These are phyloP conservation scores for Halcyon chelicuti DNA, from an alignment of 2,797 vertebrate species.

Conservation along the genomic window DNA sequence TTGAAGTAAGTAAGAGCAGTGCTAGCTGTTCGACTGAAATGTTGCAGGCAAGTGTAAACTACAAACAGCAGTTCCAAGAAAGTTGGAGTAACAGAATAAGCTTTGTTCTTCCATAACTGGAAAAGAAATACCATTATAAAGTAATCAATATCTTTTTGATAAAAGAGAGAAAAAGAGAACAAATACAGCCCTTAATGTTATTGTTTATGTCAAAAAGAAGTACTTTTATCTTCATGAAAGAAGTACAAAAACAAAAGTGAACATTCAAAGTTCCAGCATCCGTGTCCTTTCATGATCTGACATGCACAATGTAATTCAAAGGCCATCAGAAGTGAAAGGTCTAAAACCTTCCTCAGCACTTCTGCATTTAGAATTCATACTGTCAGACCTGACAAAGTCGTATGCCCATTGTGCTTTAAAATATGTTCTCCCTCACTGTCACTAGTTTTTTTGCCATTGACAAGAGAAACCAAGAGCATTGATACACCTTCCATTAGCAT, in stretches of 20 bases:
- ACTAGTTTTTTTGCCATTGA: background rate
- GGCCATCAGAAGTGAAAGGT: background rate
- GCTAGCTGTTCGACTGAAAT: background rate
- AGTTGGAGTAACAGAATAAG: background rate
- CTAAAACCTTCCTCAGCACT: background rate
- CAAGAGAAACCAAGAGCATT: background rate
- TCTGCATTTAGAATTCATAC: background rate
- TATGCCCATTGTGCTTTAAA: background rate
- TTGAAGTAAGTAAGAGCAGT: slow-evolving; percentile 7
- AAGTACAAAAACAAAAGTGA: background rate
- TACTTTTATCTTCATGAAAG: slow-evolving; percentile 14
- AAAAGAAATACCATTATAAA: background rate
- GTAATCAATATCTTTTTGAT: slow-evolving; percentile 19
- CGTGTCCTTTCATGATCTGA: background rate
- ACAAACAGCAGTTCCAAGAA: background rate
- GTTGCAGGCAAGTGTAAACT: slow-evolving; percentile 10
- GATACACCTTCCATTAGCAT: background rate
- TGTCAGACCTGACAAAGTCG: background rate
- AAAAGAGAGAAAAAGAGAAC: background rate
- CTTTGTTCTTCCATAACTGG: slow-evolving; percentile 14
- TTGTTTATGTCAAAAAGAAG: background rate
- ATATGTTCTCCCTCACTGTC: background rate
- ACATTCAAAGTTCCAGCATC: background rate
- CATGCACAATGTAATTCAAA: background rate
- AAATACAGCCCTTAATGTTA: background rate